Conservation (phyloP, 2,888 invertebrate species). For the Drosophila maculinotata region DNA sequence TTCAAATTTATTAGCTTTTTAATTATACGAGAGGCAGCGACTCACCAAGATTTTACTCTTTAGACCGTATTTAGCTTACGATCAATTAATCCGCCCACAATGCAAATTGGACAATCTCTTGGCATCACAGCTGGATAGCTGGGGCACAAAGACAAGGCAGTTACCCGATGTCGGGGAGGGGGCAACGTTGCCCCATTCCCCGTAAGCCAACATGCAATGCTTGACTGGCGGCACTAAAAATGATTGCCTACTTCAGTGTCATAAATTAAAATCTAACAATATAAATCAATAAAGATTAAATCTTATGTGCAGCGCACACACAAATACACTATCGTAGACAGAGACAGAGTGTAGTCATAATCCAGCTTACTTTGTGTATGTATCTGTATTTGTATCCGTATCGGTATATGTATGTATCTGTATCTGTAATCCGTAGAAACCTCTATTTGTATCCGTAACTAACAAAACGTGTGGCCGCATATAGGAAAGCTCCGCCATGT, state of each 20-base stretch:
- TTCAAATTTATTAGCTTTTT: constrained; percentile 5
- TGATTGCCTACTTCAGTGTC: constrained; percentile 78
- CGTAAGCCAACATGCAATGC: constrained; percentile 35
- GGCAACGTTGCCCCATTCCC: constrained; percentile 12
- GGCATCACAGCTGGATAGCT: constrained; percentile 58
- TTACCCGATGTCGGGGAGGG: background rate
- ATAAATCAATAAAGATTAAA: constrained; percentile 84
- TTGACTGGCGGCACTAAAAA: constrained; percentile 54
- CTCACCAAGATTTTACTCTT: constrained; percentile 25
- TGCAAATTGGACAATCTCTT: constrained; percentile 65
- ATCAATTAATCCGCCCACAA: constrained; percentile 70
- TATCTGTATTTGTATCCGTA: constrained; percentile 40
- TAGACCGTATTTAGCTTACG: constrained; percentile 25
- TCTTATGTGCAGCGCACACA: constrained; percentile 64
- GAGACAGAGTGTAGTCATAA: constrained; percentile 56
- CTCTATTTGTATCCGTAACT: constrained; percentile 68
- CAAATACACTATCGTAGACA: constrained; percentile 18
- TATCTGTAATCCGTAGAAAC: constrained; percentile 52
- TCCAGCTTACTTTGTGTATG: constrained; percentile 62
- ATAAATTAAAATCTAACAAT: constrained; percentile 82
- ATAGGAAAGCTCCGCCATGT: constrained; percentile 68
- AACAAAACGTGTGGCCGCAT: constrained; percentile 75
- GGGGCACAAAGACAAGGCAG: constrained; percentile 1
- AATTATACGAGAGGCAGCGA: constrained; percentile 14
- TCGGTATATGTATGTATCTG: constrained; percentile 52